Evolutionary conservation across 2,888 invertebrate species (phyloP).

Genomic region (Epirrhoe alternata): DNA sequence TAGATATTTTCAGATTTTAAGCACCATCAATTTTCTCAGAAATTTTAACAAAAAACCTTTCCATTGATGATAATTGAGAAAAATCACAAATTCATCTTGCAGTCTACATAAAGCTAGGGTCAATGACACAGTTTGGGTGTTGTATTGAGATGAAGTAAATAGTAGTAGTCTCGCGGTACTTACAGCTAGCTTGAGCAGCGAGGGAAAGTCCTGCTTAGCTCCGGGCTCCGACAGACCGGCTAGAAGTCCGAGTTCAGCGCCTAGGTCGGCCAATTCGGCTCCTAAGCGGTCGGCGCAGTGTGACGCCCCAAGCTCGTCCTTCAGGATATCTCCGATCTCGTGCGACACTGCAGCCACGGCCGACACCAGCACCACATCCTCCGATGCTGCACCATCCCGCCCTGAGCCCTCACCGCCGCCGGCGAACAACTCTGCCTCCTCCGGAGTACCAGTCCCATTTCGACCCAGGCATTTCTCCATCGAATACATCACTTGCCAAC

Average conservation of each 20-base stretch:
- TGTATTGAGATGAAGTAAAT: slow-evolving; percentile 15
- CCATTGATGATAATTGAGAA: neutral
- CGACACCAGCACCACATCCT: slow-evolving; percentile 66
- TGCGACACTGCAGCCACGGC: slow-evolving; percentile 78
- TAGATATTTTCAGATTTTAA: neutral
- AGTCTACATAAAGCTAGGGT: slow-evolving; percentile 36
- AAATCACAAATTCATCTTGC: neutral
- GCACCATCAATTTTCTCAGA: neutral
- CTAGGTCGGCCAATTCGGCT: slow-evolving; percentile 75
- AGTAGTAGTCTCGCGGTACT: slow-evolving; percentile 58
- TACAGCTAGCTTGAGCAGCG: slow-evolving; percentile 79
- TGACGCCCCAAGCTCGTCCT: slow-evolving; percentile 77
- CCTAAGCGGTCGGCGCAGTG: slow-evolving; percentile 76
- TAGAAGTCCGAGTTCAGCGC: slow-evolving; percentile 76
- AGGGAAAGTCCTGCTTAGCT: slow-evolving; percentile 72
- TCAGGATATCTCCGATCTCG: slow-evolving; percentile 80
- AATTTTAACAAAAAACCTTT: neutral
- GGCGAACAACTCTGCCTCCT: slow-evolving; percentile 66
- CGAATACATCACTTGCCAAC: slow-evolving; percentile 81
- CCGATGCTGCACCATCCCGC: slow-evolving; percentile 67
- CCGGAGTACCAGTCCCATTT: slow-evolving; percentile 66
- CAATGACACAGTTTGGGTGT: slow-evolving; percentile 43
- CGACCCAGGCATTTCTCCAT: slow-evolving; percentile 77
- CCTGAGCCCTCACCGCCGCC: slow-evolving; percentile 63
- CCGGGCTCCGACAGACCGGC: slow-evolving; percentile 76